Evolutionary conservation across 1,140 invertebrate species (phyloP).

Genomic region (Achroia grisella): DNA sequence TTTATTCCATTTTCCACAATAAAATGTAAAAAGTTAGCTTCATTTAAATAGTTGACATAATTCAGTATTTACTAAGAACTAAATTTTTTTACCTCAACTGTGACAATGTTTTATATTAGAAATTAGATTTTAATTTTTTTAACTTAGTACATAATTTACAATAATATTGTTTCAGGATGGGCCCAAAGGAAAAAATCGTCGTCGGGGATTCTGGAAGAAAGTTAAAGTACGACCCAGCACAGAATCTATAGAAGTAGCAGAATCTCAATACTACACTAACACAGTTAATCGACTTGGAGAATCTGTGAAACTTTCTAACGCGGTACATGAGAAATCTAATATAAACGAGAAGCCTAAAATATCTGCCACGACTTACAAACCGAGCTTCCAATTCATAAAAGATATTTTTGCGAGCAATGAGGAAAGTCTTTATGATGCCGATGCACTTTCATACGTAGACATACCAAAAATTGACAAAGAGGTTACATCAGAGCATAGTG

Average conservation of each 20-base stretch:
- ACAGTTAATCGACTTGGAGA: slow-evolving; percentile 64
- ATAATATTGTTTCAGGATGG: slow-evolving; percentile 46
- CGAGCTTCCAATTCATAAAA: slow-evolving; percentile 48
- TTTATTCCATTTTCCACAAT: no score
- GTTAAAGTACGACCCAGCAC: slow-evolving; percentile 73
- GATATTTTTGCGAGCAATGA: slow-evolving; percentile 42
- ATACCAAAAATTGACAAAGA: slow-evolving; percentile 40
- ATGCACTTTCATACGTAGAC: slow-evolving; percentile 41
- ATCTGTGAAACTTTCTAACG: slow-evolving; percentile 27
- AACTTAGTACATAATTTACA: no score
- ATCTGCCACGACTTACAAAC: slow-evolving; percentile 57
- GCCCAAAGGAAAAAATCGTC: slow-evolving; percentile 48
- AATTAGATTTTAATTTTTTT: no score
- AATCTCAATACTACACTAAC: slow-evolving; percentile 76
- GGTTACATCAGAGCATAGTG: slow-evolving; percentile 7
- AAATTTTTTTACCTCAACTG: no score
- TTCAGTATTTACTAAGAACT: no score
- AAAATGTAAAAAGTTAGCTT: no score
- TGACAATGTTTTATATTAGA: no score
- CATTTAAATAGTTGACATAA: no score
- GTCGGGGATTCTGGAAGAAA: slow-evolving; percentile 79
- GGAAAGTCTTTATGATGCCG: slow-evolving; percentile 13
- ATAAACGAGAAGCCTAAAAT: slow-evolving; percentile 31
- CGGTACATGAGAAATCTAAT: slow-evolving; percentile 26
- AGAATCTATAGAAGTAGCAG: slow-evolving; percentile 79